Conservation (phyloP, 2,888 invertebrate species). For the Automeris io region DNA sequence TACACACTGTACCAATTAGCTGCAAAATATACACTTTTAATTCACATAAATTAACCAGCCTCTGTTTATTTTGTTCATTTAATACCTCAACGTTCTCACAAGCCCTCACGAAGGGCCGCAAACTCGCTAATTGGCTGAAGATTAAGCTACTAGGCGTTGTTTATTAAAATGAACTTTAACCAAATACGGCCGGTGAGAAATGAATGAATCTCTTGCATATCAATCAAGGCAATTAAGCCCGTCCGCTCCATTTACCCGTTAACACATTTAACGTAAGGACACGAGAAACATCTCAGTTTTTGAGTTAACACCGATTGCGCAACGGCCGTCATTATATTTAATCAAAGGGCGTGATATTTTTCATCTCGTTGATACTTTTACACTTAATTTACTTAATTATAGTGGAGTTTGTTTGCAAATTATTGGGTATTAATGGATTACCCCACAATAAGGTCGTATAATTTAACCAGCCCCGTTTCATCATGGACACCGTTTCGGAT, state of each 20-base stretch:
- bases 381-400: neutral
- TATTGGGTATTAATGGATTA: neutral
- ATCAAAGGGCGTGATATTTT: slow-evolving; percentile 56
- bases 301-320: slow-evolving; percentile 42
- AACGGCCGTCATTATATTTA: slow-evolving; percentile 44
- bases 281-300: slow-evolving; percentile 51
- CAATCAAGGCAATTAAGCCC: slow-evolving; percentile 54
- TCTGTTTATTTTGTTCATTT: neutral
- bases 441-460: no score
- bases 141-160: slow-evolving; percentile 5
- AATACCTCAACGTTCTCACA: no score
- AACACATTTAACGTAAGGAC: slow-evolving; percentile 46
- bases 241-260: slow-evolving; percentile 55
- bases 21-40: neutral
- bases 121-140: slow-evolving; percentile 6
- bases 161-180: slow-evolving; percentile 7
- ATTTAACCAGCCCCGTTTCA: no score
- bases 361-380: neutral
- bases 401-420: neutral
- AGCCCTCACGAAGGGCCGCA: neutral
- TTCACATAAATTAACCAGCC: neutral
- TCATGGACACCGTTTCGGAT: no score
- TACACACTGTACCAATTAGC: neutral
- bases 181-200: slow-evolving; percentile 11
- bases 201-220: slow-evolving; percentile 39